A percentile compares a stretch with the other conserved stretches of the same genome.
phyloP scores from a whole-genome alignment of 2,113 vertebrate genomes.

The Petrocephalus microphthalmus region DNA sequence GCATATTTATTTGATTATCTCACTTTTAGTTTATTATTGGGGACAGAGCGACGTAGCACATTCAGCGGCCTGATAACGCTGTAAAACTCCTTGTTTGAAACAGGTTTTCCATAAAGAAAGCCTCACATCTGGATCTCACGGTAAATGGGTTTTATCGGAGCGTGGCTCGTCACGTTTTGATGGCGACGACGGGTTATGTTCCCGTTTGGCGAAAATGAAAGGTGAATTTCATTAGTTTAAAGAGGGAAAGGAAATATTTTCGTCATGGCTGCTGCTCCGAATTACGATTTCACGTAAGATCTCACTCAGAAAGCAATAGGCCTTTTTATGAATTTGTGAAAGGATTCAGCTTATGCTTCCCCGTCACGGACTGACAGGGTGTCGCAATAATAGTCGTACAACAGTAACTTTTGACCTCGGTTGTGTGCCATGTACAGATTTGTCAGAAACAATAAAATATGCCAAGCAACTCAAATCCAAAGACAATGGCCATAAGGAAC shows the following conservation, averaged over 20 bases:
- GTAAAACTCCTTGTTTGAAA: background rate
- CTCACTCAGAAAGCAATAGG: background rate
- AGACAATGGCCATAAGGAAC: background rate
- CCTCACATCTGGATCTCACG: background rate
- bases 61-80: too few species aligned
- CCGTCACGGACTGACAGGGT: background rate
- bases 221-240: background rate
- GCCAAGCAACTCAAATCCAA: background rate
- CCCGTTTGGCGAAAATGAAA: background rate
- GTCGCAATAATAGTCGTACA: background rate
- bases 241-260: background rate
- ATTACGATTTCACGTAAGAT: background rate
- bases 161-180: background rate
- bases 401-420: background rate
- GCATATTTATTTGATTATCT: slow-evolving; percentile 37
- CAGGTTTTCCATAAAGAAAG: background rate
- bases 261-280: background rate
- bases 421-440: background rate
- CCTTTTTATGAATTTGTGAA: background rate
- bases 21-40: background rate
- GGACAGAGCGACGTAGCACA: background rate
- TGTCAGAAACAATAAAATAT: background rate
- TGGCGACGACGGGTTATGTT: background rate
- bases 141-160: background rate
- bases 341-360: background rate